Evolutionary conservation across 2,888 invertebrate genomes (phyloP), one percentile per base, ranked within the genome.

Genomic region (Nemotelus nigrinus): DNA sequence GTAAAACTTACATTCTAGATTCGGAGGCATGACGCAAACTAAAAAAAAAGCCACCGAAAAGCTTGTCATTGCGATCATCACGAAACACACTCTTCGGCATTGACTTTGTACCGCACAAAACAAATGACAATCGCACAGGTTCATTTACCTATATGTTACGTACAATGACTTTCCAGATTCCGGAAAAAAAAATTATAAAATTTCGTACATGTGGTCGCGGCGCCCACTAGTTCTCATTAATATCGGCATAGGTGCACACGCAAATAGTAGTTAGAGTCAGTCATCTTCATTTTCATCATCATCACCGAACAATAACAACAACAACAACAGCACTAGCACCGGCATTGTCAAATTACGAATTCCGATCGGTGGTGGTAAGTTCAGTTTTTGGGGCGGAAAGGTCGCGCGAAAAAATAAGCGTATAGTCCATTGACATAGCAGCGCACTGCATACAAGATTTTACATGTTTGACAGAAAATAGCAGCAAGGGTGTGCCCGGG

Each of bases 71-170:
- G 63, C 63, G 25, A 63, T 63, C 63, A 43, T 25, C 39, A 39
- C 63, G 63, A 3, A 39, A 41, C 39, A 43, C 39, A 63, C 64
- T 70, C 43, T 47, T 43, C 47, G 70, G 55, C 70, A 70, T 53
- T 70, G 70, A 70, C 70, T 70, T 70, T 70, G 70, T 6, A 39
- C 4, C 43, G 60, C 41, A 41, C 25, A 7, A 25, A 70, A 70
- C 55, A 55, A 70, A 70, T 70, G 70, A 70, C 70, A 70, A 70
- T 70, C 47, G 55, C 39, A 48, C 8, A 43, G 55, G 70, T 70
- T 70, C 70, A 70, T 70, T 70, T 70, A 70, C 70, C 70, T 70
- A 70, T 70, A 67, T 67, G 4, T 43, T 70, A 70, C 70, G 70
- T 70, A 55, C 70, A 70, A 70, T 70, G 70, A 70, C 70, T 70